These are phyloP conservation scores for Romanomermis culicivorax DNA, from an alignment of 2,888 invertebrate genomes.

Conservation along the genomic window DNA sequence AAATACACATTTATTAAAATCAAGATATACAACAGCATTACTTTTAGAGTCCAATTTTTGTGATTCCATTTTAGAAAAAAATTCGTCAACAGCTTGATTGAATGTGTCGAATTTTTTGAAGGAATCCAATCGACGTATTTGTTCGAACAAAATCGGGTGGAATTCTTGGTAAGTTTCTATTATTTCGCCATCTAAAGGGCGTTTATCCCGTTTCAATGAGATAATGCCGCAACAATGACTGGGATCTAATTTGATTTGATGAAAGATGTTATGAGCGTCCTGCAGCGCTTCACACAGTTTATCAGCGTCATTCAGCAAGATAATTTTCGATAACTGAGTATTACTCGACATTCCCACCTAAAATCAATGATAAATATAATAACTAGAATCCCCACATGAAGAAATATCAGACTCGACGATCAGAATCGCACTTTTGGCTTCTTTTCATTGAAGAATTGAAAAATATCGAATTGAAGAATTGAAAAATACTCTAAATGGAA, in stretches of 20 bases:
- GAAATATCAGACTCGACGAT: too few species aligned
- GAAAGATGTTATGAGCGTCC: slow-evolving; percentile 45
- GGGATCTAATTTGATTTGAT: slow-evolving; percentile 36
- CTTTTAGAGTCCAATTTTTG: slow-evolving; percentile 72
- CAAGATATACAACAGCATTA: too few species aligned
- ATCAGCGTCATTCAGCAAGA: background rate
- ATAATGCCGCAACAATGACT: slow-evolving; percentile 50
- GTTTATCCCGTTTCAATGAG: slow-evolving; percentile 57
- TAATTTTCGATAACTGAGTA: background rate
- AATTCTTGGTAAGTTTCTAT: slow-evolving; percentile 55
- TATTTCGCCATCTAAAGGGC: slow-evolving; percentile 23
- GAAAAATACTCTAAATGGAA: background rate
- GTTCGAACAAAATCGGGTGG: slow-evolving; percentile 63
- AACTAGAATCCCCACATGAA: too few species aligned
- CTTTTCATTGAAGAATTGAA: too few species aligned
- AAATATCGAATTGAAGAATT: too few species aligned
- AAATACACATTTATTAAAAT: too few species aligned
- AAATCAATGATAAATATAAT: background rate
- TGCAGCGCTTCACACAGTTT: slow-evolving; percentile 37
- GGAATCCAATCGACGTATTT: slow-evolving; percentile 38
- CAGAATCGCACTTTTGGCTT: too few species aligned
- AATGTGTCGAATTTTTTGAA: slow-evolving; percentile 21
- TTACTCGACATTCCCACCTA: background rate
- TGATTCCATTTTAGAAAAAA: slow-evolving; percentile 72
- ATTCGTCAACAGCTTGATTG: slow-evolving; percentile 65